Base-by-base conservation (phyloP, 2,888 invertebrate species). In the Herminia tarsipennalis region DNA sequence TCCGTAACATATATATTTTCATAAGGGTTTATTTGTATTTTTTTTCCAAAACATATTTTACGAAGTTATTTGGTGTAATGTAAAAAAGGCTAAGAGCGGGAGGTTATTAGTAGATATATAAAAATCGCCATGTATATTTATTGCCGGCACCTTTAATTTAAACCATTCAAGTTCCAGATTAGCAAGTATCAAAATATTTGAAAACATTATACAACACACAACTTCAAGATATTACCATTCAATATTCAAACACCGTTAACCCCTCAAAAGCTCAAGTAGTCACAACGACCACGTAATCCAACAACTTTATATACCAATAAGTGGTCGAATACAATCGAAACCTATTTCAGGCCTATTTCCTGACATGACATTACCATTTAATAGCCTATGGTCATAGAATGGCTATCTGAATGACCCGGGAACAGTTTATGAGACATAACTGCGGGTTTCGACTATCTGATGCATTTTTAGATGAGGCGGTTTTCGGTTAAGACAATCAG, bases 341-440 rank as follows among this genome's bases (percentile, higher is more conserved):
- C 49, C 54, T 54, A 66, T 59, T 55, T 56, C 13, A 18, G 10
- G 25, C 36, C 25, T 27, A 27, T 36, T 36, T 5, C 52, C 56
- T 37, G 68, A 49, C 66, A 56, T 63, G 47, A 44, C 50, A 66
- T 63, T 59, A 68, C 67, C 71, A 57, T 69, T 69, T 57, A 61
- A 65, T 65, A 59, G 66, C 62, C 68, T 36, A 63, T 63, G 70
- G 66, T 68, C 67, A 60, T 55, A 66, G 67, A 70, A 73, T 70
- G 76, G 77, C 81, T 80, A 83, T 79, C 79, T 77, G 70, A 68
- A 73, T 71, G 69, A 66, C 73, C 77, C 67, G 46, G 53, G 76
- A 78, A 73, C 83, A 86, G 76, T 91, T 91, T 91, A 90, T 90
- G 90, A 88, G 90, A 83, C 89, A 87, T 88, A 81, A 89, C 85